Percentiles rank a stretch among this genome's conserved stretches.
These are phyloP conservation scores for Limnodromus scolopaceus DNA, from an alignment of 2,797 vertebrate genomes.

Conservation along the genomic window DNA sequence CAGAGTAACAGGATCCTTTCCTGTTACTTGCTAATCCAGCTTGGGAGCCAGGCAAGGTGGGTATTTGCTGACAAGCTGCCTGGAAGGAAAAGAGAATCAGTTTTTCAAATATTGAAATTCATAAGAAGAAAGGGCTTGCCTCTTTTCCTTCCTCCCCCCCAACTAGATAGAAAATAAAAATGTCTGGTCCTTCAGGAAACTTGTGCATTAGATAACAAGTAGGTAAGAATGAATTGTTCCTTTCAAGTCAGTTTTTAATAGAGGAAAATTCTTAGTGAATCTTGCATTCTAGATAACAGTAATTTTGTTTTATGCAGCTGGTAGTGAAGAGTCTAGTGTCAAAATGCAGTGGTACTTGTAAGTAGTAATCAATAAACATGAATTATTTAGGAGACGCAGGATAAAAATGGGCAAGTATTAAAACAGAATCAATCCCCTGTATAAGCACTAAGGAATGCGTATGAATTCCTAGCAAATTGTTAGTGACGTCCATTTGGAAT, in stretches of 20 bases:
- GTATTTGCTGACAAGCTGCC: neutral
- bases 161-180: neutral
- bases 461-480: neutral
- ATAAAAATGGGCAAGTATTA: neutral
- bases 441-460: neutral
- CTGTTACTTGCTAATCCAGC: neutral
- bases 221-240: neutral
- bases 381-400: neutral
- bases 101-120: neutral
- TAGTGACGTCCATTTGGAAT: neutral
- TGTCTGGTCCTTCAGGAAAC: neutral
- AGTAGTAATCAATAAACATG: neutral
- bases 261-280: neutral
- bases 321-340: neutral
- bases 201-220: neutral
- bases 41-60: neutral
- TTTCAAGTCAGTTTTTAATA: neutral
- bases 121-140: neutral
- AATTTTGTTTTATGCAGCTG: neutral
- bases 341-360: neutral
- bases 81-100: neutral
- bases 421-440: neutral
- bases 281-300: neutral
- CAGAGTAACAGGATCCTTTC: neutral
- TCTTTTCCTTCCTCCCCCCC: neutral